Percentiles rank a stretch among this genome's conserved stretches.
These are phyloP conservation scores for Chamaetylas fuelleborni DNA, from an alignment of 2,113 vertebrate species.

Conservation along the genomic window DNA sequence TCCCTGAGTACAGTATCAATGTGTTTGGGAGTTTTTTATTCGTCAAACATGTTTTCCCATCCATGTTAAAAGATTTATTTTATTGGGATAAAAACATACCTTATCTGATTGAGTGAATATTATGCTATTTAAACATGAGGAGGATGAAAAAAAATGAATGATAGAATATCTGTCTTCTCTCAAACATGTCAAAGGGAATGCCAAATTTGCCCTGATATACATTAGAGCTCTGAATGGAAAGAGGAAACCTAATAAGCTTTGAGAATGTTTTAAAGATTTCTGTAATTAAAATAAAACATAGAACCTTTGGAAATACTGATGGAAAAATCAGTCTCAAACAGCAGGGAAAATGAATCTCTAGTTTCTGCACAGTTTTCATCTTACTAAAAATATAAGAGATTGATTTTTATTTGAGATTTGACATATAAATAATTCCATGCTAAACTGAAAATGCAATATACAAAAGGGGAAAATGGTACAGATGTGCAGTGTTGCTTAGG, in stretches of 20 bases:
- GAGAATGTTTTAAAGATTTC: not conserved
- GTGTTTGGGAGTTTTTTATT: not conserved
- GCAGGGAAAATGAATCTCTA: not conserved
- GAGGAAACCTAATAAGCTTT: not conserved
- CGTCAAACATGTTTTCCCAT: not conserved
- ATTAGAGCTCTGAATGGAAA: not conserved
- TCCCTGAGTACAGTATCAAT: not conserved
- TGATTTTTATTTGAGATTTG: not conserved
- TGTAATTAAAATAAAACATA: not conserved
- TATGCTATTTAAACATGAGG: not conserved
- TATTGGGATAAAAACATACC: not conserved
- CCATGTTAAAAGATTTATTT: not conserved
- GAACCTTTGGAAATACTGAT: not conserved
- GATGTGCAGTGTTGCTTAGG: not conserved
- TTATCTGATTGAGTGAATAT: not conserved
- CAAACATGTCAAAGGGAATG: not conserved
- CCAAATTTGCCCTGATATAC: not conserved
- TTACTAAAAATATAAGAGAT: not conserved
- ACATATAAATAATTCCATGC: not conserved
- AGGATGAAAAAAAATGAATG: not conserved
- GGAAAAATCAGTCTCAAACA: not conserved
- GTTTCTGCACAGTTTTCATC: not conserved
- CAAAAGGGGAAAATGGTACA: not conserved
- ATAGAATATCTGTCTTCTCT: not conserved
- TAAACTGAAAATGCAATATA: not conserved